Evolutionary conservation across 2,113 vertebrate genomes (phyloP), one percentile per base, ranked within the genome.

Genomic region (Anguilla japonica): DNA sequence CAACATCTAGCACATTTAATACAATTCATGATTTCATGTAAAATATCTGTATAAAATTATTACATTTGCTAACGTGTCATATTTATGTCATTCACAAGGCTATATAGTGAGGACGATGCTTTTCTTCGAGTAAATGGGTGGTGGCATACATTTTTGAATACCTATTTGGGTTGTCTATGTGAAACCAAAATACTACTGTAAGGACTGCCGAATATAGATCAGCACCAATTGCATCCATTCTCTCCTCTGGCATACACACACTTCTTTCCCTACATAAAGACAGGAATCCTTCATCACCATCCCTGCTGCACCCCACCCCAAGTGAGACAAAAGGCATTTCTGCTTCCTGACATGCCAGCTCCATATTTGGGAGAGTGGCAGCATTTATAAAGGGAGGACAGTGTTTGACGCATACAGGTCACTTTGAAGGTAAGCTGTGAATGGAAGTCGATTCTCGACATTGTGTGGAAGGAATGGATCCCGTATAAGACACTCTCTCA

Each of bases 321-420:
- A 86, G 67, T 89, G 89, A 92, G 91, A 93, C 91, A 92, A 92
- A 93, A 94, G n/a, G 87, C 92, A 94, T 94, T 94, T 93, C 91
- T 87, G 89, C 78, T n/a, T 84, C 87, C 88, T 90, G 84, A 89
- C 91, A 91, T 86, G 75, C 91, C 83, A 89, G 87, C 85, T 88
- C 95, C 94, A 94, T 94, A 95, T 95, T 92, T 93, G 95, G 94
- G n/a, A 78, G 85, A 89, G 89, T 83, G 90, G 89, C 87, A 92
- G 91, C 89, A 88, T 94, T 94, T 96, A 96, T 91, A 96, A 95
- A 91, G 91, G 91, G 92, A 87, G 85, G 86, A 87, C 85, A 87
- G 88, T 87, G 91, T 91, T 91, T 87, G 85, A 86, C 85, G 86
- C 85, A 87, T 89, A 91, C 71, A 90, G 91, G 93, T 93, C 93